Percentiles rank a stretch among this genome's conserved stretches.
phyloP scores from a whole-genome alignment of 2,888 invertebrate species.

The Dioctria rufipes region DNA sequence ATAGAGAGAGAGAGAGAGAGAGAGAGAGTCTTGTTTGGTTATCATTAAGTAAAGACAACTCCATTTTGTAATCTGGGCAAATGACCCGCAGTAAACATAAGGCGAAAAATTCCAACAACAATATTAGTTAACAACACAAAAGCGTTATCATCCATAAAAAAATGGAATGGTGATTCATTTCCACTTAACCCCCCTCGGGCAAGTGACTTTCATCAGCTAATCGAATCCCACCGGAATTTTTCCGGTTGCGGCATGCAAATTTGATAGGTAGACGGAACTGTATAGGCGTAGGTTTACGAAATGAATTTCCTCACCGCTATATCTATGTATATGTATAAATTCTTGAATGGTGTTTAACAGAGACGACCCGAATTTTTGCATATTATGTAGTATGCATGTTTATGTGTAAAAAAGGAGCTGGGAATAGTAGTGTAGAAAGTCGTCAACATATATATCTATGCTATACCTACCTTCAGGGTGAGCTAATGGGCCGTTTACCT shows the following conservation, averaged over 20 bases:
- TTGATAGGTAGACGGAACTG: neutral
- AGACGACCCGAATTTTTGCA: neutral
- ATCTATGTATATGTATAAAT: too few relatives aligned
- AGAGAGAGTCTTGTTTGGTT: neutral
- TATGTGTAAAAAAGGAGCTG: too few relatives aligned
- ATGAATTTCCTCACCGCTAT: neutral
- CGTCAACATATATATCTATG: neutral
- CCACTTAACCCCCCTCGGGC: neutral
- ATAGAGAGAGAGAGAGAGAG: too few relatives aligned
- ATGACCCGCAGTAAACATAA: conserved; percentile 4
- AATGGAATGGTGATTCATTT: neutral
- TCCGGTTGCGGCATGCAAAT: neutral
- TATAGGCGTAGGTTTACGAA: neutral
- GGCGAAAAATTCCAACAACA: too few relatives aligned
- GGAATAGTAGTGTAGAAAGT: neutral
- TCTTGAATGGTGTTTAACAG: too few relatives aligned
- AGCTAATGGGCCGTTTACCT: neutral
- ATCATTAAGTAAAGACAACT: conserved; percentile 9
- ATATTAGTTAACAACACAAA: neutral
- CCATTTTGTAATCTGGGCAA: neutral
- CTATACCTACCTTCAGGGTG: neutral
- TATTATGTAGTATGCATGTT: too few relatives aligned
- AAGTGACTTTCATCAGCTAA: conserved; percentile 1
- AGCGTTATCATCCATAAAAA: neutral
- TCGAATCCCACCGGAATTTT: neutral